Evolutionary conservation across 2,797 vertebrate species (phyloP), one percentile per base, ranked within the genome.

Genomic region (Australoheros facetus): DNA sequence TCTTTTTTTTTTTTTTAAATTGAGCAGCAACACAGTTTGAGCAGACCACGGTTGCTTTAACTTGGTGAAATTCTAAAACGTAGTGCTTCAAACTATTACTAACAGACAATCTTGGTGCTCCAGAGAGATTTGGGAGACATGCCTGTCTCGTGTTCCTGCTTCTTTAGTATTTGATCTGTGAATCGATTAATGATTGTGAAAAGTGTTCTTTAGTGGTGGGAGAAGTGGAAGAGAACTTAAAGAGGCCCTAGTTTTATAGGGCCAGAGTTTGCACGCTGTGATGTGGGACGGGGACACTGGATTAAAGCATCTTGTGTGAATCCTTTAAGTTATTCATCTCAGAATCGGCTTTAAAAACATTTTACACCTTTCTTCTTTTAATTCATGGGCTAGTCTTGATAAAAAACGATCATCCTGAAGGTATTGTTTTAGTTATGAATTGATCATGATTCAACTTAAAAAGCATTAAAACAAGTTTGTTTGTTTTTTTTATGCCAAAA

Each of bases 211-310:
- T 60, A 73, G 69, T 75, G 78, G 78, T 71, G 69, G 78, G 54
- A 71, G 71, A 34, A 79, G 56, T 80, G 60, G 77, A 80, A 39
- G 39, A 59, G 72, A 80, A 45, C 12, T 79, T 80, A 9, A 86
- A 39, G 73, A 30, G 78, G 56, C 91, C 91, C 90, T 95, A 95
- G 94, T 94, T 95, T 93, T 95, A 95, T 94, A 94, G 93, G 94
- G 92, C 51, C 56, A 16, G 58, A 56, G 78, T 74, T 72, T 85
- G 78, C 75, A 76, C 57, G 53, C 77, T 59, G 79, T 79, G 80
- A 80, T 45, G 75, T 74, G 30, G 45, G 71, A 54, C 53, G 28
- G 66, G 23, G 73, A 77, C 3, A 7, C 85, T 64, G 64, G 79
- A 78, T 80, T 32, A 34, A 62, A 78, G 58, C 83, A n/a, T 84